A percentile compares a stretch with the other conserved stretches of the same genome.
These are phyloP conservation scores for Tipula unca DNA, from an alignment of 2,888 invertebrate species.

Conservation along the genomic window DNA sequence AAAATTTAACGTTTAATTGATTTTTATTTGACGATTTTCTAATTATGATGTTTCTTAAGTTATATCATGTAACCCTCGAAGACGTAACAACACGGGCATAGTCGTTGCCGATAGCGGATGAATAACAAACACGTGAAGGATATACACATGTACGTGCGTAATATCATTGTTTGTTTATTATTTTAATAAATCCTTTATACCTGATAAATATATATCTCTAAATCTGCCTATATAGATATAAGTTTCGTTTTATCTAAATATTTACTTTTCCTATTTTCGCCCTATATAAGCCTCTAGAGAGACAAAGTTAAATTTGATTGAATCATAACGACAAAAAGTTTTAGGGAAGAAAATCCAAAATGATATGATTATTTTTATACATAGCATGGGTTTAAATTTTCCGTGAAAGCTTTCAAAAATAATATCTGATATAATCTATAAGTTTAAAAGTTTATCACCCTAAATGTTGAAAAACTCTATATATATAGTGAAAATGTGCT, in stretches of 20 bases:
- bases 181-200: neutral
- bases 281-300: neutral
- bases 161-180: too few species aligned
- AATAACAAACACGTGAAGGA: too few species aligned
- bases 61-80: neutral
- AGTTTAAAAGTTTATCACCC: too few species aligned
- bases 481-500: too few species aligned
- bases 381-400: too few species aligned
- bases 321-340: neutral
- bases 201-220: neutral
- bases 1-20: neutral
- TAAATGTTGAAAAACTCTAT: too few species aligned
- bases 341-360: neutral
- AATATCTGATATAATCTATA: too few species aligned
- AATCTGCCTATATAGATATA: neutral
- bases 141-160: too few species aligned
- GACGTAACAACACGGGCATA: neutral
- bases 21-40: conserved; percentile 2
- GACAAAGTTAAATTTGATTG: neutral
- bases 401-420: too few species aligned
- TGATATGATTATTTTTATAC: neutral
- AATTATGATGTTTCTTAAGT: neutral
- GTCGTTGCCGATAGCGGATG: too few species aligned
- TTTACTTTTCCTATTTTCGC: neutral
- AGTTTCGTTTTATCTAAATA: neutral